Evolutionary conservation across 35 echinoderm and acorn worm genomes (phyloP).

Genomic region (Diadema setosum): DNA sequence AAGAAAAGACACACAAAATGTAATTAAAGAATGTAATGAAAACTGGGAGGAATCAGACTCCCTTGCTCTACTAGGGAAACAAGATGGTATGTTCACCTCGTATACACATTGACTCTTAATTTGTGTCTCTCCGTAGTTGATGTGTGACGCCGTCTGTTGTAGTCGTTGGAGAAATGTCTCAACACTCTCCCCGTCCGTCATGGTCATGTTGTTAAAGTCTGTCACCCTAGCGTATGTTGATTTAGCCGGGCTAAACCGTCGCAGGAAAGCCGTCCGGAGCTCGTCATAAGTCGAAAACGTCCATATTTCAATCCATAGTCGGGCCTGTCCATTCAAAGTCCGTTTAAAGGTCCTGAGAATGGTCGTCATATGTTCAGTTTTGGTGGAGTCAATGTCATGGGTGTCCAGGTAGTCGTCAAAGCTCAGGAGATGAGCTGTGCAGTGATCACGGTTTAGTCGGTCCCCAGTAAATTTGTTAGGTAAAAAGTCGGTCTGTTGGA

Average conservation of each 20-base stretch:
- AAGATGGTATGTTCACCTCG: too few species aligned
- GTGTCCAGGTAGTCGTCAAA: slow-evolving; percentile 7
- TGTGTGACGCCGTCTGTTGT: background rate
- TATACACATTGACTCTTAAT: too few species aligned
- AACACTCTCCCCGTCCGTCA: background rate
- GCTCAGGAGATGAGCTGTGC: background rate
- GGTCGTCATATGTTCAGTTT: background rate
- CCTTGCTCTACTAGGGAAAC: too few species aligned
- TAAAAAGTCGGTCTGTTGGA: background rate
- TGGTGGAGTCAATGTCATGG: background rate
- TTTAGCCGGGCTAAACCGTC: background rate
- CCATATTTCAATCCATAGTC: background rate
- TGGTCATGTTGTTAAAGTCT: background rate
- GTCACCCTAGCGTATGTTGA: background rate
- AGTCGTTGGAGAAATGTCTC: background rate
- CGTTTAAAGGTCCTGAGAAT: background rate
- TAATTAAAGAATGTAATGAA: too few species aligned
- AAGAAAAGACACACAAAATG: too few species aligned
- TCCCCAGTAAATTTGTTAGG: background rate
- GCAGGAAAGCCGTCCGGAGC: background rate
- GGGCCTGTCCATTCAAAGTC: background rate
- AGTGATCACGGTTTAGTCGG: background rate
- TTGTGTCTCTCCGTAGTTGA: background rate
- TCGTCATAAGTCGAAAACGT: background rate
- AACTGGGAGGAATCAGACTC: too few species aligned